Evolutionary conservation across 2,797 vertebrate genomes (phyloP).

Genomic region (Buphagus erythrorhynchus): DNA sequence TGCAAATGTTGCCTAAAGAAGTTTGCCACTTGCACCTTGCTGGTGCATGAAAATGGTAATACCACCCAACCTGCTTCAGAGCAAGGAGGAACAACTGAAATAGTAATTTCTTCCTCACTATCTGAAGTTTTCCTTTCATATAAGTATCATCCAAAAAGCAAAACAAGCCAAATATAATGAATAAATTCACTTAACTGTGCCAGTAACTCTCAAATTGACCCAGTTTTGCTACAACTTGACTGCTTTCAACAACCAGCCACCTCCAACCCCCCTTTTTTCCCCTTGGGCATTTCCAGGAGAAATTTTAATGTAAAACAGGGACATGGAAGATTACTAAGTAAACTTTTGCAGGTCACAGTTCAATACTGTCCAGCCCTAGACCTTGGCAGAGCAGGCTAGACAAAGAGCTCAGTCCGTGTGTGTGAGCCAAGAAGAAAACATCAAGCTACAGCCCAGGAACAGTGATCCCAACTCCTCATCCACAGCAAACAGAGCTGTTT

Average conservation of each 20-base stretch:
- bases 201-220: neutral
- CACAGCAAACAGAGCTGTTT: neutral
- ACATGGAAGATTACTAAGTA: neutral
- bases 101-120: neutral
- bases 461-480: neutral
- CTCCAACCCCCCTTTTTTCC: neutral
- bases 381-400: neutral
- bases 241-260: conserved; percentile 4
- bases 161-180: neutral
- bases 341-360: neutral
- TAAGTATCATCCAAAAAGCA: neutral
- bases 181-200: neutral
- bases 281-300: neutral
- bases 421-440: neutral
- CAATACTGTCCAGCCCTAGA: neutral
- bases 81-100: neutral
- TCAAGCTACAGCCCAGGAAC: neutral
- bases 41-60: neutral
- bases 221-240: neutral
- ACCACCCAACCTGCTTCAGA: neutral
- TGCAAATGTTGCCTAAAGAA: neutral
- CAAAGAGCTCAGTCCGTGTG: neutral
- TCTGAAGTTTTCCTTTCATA: neutral
- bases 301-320: neutral
- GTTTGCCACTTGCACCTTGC: neutral